Percentiles rank a stretch among this genome's conserved stretches.
These are phyloP conservation scores for Oxytorus armatus DNA, from an alignment of 2,888 invertebrate species.

Conservation along the genomic window DNA sequence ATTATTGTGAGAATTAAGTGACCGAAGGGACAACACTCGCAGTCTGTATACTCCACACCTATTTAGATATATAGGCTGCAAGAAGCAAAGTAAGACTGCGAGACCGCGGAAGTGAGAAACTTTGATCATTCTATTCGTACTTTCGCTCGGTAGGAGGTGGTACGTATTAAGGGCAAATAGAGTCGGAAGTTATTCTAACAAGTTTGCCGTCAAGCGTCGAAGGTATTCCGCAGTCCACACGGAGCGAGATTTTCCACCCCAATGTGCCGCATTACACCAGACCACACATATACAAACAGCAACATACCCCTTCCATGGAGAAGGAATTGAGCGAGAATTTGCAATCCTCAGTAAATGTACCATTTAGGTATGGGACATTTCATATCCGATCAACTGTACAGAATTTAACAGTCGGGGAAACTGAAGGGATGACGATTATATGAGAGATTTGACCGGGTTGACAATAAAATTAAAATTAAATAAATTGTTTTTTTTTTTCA, in stretches of 20 bases:
- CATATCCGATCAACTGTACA: neutral
- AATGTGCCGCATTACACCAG: slow-evolving; percentile 34
- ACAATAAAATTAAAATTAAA: too few relatives aligned
- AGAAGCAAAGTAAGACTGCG: slow-evolving; percentile 23
- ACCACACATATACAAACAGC: slow-evolving; percentile 33
- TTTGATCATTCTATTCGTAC: slow-evolving; percentile 58
- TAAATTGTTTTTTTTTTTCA: too few relatives aligned
- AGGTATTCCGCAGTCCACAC: slow-evolving; percentile 45
- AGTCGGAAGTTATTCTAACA: slow-evolving; percentile 50
- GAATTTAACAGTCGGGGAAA: neutral
- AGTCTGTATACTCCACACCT: neutral
- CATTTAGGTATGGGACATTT: slow-evolving; percentile 6
- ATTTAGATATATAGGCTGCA: neutral
- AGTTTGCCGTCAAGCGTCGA: slow-evolving; percentile 50
- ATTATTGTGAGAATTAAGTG: neutral
- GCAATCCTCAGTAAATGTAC: slow-evolving; percentile 19
- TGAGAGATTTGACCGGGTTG: too few relatives aligned
- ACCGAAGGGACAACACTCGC: neutral
- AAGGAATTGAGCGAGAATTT: slow-evolving; percentile 41
- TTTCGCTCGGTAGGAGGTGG: slow-evolving; percentile 5
- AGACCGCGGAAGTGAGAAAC: slow-evolving; percentile 52
- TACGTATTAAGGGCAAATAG: slow-evolving; percentile 41
- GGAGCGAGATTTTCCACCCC: slow-evolving; percentile 5
- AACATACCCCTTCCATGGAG: slow-evolving; percentile 30
- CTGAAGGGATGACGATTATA: too few relatives aligned